phyloP scores from a whole-genome alignment of 2,888 invertebrate genomes.

The Branchellion lobata region DNA sequence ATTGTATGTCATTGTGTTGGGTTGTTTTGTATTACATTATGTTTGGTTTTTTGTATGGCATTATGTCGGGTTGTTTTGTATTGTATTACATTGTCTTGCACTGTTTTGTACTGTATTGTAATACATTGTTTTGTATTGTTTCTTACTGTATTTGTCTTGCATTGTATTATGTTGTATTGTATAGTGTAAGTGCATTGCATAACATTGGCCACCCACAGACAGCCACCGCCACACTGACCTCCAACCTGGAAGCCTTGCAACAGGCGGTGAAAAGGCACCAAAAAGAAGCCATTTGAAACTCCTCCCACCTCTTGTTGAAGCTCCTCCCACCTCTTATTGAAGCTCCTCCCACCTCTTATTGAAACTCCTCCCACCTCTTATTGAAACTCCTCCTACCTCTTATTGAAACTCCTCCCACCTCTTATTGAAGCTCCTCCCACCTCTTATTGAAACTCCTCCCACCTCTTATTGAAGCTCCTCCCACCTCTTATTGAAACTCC shows the following conservation, averaged over 20 bases:
- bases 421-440: no score
- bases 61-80: slow-evolving; percentile 27
- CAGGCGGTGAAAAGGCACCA: not conserved
- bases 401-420: no score
- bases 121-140: slow-evolving; percentile 16
- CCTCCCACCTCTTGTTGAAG: no score
- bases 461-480: no score
- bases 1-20: slow-evolving; percentile 16
- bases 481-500: no score
- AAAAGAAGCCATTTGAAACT: no score
- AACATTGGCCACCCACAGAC: not conserved
- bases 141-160: not conserved
- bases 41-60: slow-evolving; percentile 12
- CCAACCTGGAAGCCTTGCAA: not conserved
- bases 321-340: no score
- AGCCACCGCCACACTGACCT: not conserved
- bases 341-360: no score
- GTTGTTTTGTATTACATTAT: slow-evolving; percentile 13
- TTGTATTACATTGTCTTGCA: slow-evolving; percentile 5
- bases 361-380: no score
- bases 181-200: no score
- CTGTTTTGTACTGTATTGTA: slow-evolving; percentile 4
- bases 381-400: no score
- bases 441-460: no score
- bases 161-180: not conserved